Percentiles rank a stretch among this genome's conserved stretches.
phyloP scores from a whole-genome alignment of 2,888 invertebrate species.

The Aphrophora alni region DNA sequence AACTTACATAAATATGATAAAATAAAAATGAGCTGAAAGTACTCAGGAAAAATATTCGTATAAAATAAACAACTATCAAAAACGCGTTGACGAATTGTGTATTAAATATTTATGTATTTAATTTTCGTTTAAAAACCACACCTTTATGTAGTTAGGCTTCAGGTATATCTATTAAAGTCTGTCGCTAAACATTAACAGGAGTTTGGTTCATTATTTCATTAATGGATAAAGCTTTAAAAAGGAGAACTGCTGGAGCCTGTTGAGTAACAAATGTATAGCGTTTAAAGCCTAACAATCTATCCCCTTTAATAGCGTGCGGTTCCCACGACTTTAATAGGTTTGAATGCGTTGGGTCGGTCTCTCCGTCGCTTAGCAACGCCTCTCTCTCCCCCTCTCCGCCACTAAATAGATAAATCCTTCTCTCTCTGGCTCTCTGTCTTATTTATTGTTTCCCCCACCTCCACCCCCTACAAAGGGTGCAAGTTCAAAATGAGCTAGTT shows the following conservation, averaged over 20 bases:
- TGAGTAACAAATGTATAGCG: neutral
- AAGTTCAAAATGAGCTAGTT: conserved; percentile 1
- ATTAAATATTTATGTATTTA: too few species aligned
- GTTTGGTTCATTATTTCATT: neutral
- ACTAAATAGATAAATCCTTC: conserved; percentile 39
- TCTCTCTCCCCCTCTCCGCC: conserved; percentile 32
- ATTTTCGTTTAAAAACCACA: too few species aligned
- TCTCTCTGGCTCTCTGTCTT: conserved; percentile 34
- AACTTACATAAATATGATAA: too few species aligned
- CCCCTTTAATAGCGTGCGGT: conserved; percentile 9
- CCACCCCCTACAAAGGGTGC: conserved; percentile 18
- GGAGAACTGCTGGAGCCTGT: too few species aligned
- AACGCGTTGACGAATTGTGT: too few species aligned
- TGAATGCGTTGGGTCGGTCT: conserved; percentile 25
- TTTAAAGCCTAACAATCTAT: conserved; percentile 9
- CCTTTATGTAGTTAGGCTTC: too few species aligned
- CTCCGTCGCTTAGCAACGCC: conserved; percentile 27
- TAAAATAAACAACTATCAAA: too few species aligned
- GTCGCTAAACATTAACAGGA: too few species aligned
- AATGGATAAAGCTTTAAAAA: neutral
- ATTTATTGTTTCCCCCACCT: conserved; percentile 24
- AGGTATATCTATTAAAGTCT: too few species aligned
- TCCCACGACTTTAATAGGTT: conserved; percentile 6
- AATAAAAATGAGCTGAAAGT: too few species aligned
- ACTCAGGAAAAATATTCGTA: too few species aligned